Conservation (phyloP, 2,888 invertebrate genomes). For the Chloroclysta siterata region DNA sequence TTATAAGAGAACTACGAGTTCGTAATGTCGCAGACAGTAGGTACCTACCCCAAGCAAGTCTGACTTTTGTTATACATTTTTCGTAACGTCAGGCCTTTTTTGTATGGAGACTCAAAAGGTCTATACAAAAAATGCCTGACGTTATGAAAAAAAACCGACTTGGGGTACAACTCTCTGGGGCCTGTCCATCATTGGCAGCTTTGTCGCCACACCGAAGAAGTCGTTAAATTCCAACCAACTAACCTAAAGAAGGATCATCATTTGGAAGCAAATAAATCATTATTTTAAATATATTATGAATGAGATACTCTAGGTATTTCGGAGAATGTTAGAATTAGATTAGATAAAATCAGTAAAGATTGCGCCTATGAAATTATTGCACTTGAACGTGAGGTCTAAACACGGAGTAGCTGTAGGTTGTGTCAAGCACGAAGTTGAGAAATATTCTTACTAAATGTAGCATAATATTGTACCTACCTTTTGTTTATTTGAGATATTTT, state of each 20-base stretch:
- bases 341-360: neutral
- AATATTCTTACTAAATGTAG: constrained; percentile 39
- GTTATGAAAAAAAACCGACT: no score
- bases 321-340: constrained; percentile 5
- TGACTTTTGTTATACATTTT: no score
- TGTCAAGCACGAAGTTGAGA: constrained; percentile 53
- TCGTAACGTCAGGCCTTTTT: no score
- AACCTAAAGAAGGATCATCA: neutral
- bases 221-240: no score
- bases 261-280: constrained; percentile 21
- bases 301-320: neutral
- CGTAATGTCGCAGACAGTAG: no score
- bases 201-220: no score
- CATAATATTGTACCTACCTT: constrained; percentile 38
- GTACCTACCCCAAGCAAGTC: no score
- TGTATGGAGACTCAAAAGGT: no score
- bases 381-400: constrained; percentile 28
- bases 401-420: constrained; percentile 35
- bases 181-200: no score
- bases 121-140: no score
- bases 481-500: constrained; percentile 45
- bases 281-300: constrained; percentile 11
- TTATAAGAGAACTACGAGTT: no score
- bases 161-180: no score
- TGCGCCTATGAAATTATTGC: constrained; percentile 37